Percentiles rank a stretch among this genome's conserved stretches.
phyloP scores from a whole-genome alignment of 2,888 invertebrate species.

The Meandrusa payeni region DNA sequence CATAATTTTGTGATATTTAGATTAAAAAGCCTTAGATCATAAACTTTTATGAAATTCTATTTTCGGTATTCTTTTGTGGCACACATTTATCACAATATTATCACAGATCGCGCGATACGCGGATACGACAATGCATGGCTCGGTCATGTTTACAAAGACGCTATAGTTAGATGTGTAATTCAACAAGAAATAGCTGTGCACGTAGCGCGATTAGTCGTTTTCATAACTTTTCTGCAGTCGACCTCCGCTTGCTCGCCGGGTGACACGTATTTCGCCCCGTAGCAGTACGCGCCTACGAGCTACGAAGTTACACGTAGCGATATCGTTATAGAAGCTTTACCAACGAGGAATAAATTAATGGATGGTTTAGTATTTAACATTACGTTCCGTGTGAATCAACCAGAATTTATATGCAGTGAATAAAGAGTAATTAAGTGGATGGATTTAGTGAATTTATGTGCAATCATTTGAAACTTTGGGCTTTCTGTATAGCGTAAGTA shows the following conservation, averaged over 20 bases:
- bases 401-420: too few relatives aligned
- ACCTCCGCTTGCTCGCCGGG: constrained; percentile 48
- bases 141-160: constrained; percentile 50
- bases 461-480: too few relatives aligned
- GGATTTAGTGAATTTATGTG: too few relatives aligned
- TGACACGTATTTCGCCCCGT: constrained; percentile 36
- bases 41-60: constrained; percentile 5
- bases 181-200: constrained; percentile 11
- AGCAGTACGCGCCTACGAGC: constrained; percentile 44
- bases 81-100: constrained; percentile 17
- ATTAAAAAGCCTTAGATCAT: not conserved
- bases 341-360: too few relatives aligned
- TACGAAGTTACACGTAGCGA: constrained; percentile 44
- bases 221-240: constrained; percentile 43
- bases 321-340: too few relatives aligned
- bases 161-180: constrained; percentile 25
- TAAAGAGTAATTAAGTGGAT: too few relatives aligned
- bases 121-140: constrained; percentile 38
- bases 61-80: not conserved
- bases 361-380: too few relatives aligned
- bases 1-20: too few relatives aligned
- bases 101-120: constrained; percentile 41
- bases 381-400: too few relatives aligned
- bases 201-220: constrained; percentile 30
- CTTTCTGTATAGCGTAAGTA: too few relatives aligned